phyloP scores from a whole-genome alignment of 2,113 vertebrate species.

The Mormyrus iriodes region DNA sequence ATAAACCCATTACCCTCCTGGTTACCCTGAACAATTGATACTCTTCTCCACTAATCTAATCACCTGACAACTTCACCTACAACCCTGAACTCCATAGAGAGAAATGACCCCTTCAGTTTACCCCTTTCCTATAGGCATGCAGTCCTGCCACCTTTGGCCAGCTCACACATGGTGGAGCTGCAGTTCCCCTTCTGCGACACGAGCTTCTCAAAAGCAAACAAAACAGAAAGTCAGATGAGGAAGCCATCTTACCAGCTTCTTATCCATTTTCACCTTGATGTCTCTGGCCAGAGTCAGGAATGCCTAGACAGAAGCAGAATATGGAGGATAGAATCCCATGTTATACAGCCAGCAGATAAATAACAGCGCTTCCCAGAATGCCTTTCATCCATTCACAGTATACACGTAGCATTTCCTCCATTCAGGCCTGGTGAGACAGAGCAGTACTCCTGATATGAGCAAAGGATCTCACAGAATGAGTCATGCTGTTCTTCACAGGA shows the following conservation, averaged over 20 bases:
- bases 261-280: conserved; percentile 99
- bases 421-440: background rate
- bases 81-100: background rate
- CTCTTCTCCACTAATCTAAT: background rate
- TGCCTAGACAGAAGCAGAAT: conserved; percentile 57
- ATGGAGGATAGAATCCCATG: background rate
- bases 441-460: background rate
- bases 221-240: background rate
- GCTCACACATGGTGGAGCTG: background rate
- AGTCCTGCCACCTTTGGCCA: background rate
- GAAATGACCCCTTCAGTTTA: background rate
- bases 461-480: background rate
- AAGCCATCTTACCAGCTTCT: conserved; percentile 79
- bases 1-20: background rate
- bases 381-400: background rate
- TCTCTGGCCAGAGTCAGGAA: conserved; percentile 97
- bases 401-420: background rate
- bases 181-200: background rate
- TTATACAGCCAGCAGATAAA: background rate
- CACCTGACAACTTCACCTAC: background rate
- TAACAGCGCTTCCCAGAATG: background rate
- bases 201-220: background rate
- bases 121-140: background rate
- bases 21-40: background rate
- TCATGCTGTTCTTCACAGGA: background rate